Evolutionary conservation across 2,888 invertebrate genomes (phyloP).

Genomic region (Chloroclystis v-ata): DNA sequence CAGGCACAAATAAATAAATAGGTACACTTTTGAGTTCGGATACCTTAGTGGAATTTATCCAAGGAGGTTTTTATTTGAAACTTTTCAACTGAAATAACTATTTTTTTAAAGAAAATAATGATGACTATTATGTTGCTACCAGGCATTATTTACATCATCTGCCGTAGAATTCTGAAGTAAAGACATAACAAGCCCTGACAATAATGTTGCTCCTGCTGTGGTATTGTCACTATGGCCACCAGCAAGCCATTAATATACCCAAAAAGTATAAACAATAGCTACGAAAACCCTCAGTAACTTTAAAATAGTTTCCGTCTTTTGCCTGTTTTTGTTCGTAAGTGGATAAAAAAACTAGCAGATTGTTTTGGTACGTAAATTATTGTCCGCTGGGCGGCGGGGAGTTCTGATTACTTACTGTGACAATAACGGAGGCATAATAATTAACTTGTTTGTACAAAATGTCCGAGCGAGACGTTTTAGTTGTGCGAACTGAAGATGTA

Average conservation of each 20-base stretch:
- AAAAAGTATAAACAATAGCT: constrained; percentile 11
- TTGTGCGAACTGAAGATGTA: constrained; percentile 13
- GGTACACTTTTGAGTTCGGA: no score
- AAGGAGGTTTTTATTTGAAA: no score
- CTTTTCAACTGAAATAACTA: no score
- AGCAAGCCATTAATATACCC: neutral
- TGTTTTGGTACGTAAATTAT: constrained; percentile 33
- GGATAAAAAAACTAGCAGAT: constrained; percentile 2
- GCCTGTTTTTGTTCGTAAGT: constrained; percentile 7
- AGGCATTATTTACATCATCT: no score
- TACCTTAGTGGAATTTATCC: no score
- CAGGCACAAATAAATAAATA: no score
- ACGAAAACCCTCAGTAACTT: neutral
- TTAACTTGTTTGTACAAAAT: constrained; percentile 65
- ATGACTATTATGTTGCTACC: no score
- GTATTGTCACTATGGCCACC: no score
- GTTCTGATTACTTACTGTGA: constrained; percentile 54
- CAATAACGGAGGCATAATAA: constrained; percentile 52
- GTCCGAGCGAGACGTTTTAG: constrained; percentile 35
- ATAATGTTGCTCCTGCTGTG: neutral
- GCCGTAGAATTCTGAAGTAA: neutral
- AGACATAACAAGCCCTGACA: neutral
- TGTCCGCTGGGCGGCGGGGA: constrained; percentile 45
- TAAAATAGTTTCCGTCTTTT: constrained; percentile 13
- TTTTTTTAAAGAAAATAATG: no score